Conservation (phyloP, 2,113 vertebrate genomes). For the Antennarius striatus region DNA sequence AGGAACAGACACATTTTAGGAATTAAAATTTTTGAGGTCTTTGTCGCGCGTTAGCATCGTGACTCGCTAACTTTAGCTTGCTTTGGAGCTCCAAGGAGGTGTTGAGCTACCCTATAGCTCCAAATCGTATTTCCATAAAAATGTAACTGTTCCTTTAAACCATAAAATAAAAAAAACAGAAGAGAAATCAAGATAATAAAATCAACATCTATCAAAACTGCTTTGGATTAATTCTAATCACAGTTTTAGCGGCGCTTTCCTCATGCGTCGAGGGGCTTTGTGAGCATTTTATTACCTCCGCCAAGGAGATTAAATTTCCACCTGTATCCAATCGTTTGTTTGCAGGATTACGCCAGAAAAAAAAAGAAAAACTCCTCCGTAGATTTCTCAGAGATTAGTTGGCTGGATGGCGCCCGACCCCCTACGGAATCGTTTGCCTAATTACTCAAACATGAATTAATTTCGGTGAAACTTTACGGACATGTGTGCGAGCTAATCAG, state of each 20-base stretch:
- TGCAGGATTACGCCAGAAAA: no score
- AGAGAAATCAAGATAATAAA: constrained; percentile 6
- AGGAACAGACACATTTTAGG: constrained; percentile 26
- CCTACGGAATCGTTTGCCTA: no score
- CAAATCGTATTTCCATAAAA: not conserved
- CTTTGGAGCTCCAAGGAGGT: constrained; percentile 2
- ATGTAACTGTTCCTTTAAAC: constrained; percentile 28
- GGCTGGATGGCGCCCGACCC: no score
- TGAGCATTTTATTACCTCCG: constrained; percentile 19
- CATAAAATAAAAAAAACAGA: not conserved
- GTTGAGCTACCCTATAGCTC: not conserved
- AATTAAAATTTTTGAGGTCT: constrained; percentile 10
- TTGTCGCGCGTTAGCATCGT: not conserved
- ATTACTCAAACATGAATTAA: no score
- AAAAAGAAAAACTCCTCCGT: no score
- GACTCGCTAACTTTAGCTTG: not conserved
- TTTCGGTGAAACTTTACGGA: no score
- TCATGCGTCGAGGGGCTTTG: constrained; percentile 38
- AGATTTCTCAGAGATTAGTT: no score
- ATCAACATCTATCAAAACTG: constrained; percentile 6
- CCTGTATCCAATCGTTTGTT: no score
- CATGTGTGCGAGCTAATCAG: no score
- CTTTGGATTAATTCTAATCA: constrained; percentile 25
- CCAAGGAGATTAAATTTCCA: no score
- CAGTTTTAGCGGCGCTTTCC: constrained; percentile 27